These are phyloP conservation scores for Hemithea aestivaria DNA, from an alignment of 2,888 invertebrate genomes.

Conservation along the genomic window DNA sequence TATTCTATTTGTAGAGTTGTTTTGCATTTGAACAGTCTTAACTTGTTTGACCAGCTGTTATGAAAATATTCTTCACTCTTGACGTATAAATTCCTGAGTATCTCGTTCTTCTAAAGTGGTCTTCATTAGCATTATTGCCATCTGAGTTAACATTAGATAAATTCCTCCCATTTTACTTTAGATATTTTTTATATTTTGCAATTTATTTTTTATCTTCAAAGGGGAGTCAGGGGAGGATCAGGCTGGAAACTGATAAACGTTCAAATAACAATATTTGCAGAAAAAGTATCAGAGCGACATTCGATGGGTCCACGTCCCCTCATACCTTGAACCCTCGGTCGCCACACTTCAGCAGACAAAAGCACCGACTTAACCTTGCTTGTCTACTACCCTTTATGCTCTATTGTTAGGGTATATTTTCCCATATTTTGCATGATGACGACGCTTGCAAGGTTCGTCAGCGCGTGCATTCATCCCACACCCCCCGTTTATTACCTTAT, in stretches of 20 bases:
- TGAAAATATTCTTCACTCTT: no score
- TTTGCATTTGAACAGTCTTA: no score
- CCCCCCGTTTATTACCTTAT: constrained; percentile 70
- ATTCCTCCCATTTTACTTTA: neutral
- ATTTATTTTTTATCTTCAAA: constrained; percentile 15
- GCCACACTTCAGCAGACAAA: constrained; percentile 62
- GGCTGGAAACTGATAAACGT: constrained; percentile 55
- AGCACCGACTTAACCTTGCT: constrained; percentile 38
- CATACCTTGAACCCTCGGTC: constrained; percentile 56
- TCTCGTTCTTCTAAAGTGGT: no score
- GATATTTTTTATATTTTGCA: neutral
- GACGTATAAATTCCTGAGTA: no score
- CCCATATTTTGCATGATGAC: constrained; percentile 18
- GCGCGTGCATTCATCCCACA: constrained; percentile 67
- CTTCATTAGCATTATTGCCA: no score
- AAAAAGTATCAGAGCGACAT: constrained; percentile 46
- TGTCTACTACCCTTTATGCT: constrained; percentile 33
- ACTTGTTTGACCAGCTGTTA: no score
- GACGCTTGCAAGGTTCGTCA: constrained; percentile 40
- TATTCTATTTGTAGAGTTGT: constrained; percentile 1
- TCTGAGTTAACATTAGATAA: neutral
- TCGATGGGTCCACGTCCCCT: constrained; percentile 58
- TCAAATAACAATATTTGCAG: constrained; percentile 51
- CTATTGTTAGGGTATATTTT: constrained; percentile 44
- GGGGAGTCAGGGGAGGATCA: constrained; percentile 35